Base-by-base conservation (phyloP, 2,888 invertebrate genomes). In the Drosophila recens region DNA sequence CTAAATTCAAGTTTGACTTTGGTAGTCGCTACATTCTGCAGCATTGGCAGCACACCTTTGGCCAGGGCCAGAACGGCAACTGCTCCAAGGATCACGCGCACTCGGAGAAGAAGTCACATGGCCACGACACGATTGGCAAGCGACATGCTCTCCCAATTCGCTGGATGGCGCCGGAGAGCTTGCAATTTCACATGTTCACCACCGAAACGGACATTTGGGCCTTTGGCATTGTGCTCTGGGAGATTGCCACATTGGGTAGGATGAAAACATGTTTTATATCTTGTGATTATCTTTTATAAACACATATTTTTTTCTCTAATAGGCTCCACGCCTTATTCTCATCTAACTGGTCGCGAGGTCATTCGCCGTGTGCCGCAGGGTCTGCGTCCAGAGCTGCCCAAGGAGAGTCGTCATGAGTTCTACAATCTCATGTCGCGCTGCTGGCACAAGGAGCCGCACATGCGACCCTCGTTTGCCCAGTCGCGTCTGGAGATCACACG, bases 301-400 rank as follows among this genome's bases (percentile, higher is more conserved):
- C 0, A 1, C 8, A 0, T 6, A 0, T 0, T 6, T 23, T 36
- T n/a, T n/a, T n/a, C n/a, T n/a, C n/a, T n/a, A n/a, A n/a, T 30
- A 97, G 97, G 97, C 63, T 96, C 96, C 54, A 97, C 96, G 89
- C 97, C 97, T 4, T 97, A 97, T 92, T 96, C 96, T n/a, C 95
- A 96, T 67, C 95, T 97, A 94, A 95, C 96, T 0, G 97, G 97
- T 0, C 95, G 96, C 10, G 96, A 97, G 90, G 97, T 97, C n/a
- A 95, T 97, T 91, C 94, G 96, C 9, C 95, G 95, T 40, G 96
- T 97, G 52, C 95, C 96, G 23, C 95, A 95, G 81, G 97, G 97
- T 27, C 95, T 96, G 90, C 94, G 97, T 0, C 94, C 97, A 64
- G 96, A 96, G 87, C 94, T 96, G 57, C 97, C 97, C 1, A 94